Conservation (phyloP, 2,797 vertebrate species). For the Platyrinchus mystaceus region DNA sequence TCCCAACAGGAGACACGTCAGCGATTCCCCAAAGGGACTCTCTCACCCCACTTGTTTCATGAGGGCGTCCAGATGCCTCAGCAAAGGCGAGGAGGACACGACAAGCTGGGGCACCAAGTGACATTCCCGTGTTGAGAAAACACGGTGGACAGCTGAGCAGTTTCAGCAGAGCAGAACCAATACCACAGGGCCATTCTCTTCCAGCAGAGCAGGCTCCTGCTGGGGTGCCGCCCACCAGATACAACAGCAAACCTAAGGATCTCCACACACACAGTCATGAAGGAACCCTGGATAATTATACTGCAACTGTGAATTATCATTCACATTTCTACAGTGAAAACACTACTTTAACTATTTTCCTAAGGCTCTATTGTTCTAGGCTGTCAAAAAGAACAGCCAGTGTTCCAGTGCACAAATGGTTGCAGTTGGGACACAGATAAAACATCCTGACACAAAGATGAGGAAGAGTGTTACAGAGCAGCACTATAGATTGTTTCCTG, state of each 20-base stretch:
- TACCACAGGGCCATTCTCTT: neutral
- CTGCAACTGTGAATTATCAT: neutral
- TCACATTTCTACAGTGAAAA: neutral
- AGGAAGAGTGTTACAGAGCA: neutral
- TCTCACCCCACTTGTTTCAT: neutral
- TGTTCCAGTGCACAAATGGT: neutral
- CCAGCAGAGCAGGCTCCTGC: neutral
- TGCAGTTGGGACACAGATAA: neutral
- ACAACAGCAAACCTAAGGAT: neutral
- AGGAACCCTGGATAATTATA: neutral
- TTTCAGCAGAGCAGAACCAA: neutral
- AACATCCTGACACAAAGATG: neutral
- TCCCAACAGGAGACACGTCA: neutral
- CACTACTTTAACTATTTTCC: neutral
- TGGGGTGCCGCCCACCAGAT: neutral
- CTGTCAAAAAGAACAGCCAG: neutral
- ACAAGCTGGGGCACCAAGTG: neutral
- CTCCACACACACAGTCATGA: neutral
- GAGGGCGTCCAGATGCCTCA: neutral
- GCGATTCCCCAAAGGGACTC: neutral
- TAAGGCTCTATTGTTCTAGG: neutral
- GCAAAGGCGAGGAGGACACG: neutral
- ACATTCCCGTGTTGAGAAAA: neutral
- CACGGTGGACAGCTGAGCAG: neutral
- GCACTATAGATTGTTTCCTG: conserved; percentile 54